Base-by-base conservation (phyloP, 2,797 vertebrate genomes). In the Sebastes steindachneri region DNA sequence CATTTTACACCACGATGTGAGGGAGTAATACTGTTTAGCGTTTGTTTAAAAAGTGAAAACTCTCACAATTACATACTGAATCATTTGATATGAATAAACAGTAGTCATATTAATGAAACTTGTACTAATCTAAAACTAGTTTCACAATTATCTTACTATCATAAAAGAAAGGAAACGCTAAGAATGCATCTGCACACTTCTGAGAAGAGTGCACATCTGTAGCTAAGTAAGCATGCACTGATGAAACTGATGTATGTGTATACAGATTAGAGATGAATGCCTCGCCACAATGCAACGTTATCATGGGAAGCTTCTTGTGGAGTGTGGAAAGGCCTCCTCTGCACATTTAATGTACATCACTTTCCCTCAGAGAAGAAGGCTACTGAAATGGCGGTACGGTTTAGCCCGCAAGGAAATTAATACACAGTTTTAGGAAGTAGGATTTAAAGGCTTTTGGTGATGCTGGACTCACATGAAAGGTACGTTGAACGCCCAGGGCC, bases 401-500 rank as follows among this genome's bases (percentile, higher is more conserved):
- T 86, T 55, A 86, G 78, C 65, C 72, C 48, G 70, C 58, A 76
- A 86, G 90, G 91, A 93, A 95, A 94, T 94, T 84, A 94, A 93
- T 35, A 69, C 85, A 75, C 70, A 7, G 83, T 78, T 89, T 89
- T 86, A 79, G 89, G 86, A 90, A 87, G 87, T 51, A 48, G 79
- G 89, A 84, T 75, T 88, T 94, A 78, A 74, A 82, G 79, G 82
- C 75, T 88, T 88, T 88, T 79, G 59, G 80, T 68, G 74, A 90
- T 70, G 62, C 81, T 83, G 74, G 87, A 97, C 98, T 99, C 93
- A 99, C 99, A 94, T 97, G 93, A 95, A 99, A 99, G 94, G 93
- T 94, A 91, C 96, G 97, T 80, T 79, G 90, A 87, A 99, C 82
- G 79, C 93, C 95, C 58, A 65, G 82, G 71, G 96, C 97, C 86